phyloP scores from a whole-genome alignment of 2,888 invertebrate species.

The Xestobium rufovillosum region DNA sequence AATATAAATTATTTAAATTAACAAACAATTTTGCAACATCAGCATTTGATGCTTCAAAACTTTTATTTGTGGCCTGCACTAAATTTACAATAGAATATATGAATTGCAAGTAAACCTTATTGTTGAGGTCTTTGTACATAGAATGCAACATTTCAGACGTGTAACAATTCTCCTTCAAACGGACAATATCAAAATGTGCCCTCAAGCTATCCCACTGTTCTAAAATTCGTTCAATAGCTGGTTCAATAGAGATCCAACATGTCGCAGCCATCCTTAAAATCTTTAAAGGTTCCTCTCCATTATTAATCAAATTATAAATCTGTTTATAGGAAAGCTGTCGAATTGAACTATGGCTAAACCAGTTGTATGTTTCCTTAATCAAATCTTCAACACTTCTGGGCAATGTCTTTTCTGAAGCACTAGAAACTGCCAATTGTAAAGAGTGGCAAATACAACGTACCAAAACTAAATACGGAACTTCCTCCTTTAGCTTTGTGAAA shows the following conservation, averaged over 20 bases:
- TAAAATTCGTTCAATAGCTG: slow-evolving; percentile 28
- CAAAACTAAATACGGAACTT: slow-evolving; percentile 24
- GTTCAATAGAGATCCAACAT: slow-evolving; percentile 27
- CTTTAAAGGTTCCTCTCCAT: slow-evolving; percentile 24
- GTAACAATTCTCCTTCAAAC: slow-evolving; percentile 28
- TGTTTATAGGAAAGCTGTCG: slow-evolving; percentile 23
- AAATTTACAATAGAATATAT: slow-evolving; percentile 23
- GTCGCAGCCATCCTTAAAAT: slow-evolving; percentile 22
- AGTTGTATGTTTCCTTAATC: slow-evolving; percentile 28
- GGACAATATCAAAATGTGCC: slow-evolving; percentile 26
- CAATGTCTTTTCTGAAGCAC: not conserved
- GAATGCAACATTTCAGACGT: slow-evolving; percentile 27
- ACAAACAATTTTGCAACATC: slow-evolving; percentile 22
- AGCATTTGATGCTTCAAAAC: slow-evolving; percentile 22
- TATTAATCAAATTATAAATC: slow-evolving; percentile 24
- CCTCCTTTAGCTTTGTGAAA: slow-evolving; percentile 29
- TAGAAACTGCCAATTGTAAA: slow-evolving; percentile 6
- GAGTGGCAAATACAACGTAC: slow-evolving; percentile 7
- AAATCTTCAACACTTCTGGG: slow-evolving; percentile 18
- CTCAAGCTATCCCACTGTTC: slow-evolving; percentile 32
- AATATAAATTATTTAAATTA: slow-evolving; percentile 10
- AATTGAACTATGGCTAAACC: slow-evolving; percentile 27
- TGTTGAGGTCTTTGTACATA: slow-evolving; percentile 29
- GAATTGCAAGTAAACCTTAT: slow-evolving; percentile 26
- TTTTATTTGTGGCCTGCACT: slow-evolving; percentile 23